Base-by-base conservation (phyloP, 2,797 vertebrate species). In the Rallus crepitans region DNA sequence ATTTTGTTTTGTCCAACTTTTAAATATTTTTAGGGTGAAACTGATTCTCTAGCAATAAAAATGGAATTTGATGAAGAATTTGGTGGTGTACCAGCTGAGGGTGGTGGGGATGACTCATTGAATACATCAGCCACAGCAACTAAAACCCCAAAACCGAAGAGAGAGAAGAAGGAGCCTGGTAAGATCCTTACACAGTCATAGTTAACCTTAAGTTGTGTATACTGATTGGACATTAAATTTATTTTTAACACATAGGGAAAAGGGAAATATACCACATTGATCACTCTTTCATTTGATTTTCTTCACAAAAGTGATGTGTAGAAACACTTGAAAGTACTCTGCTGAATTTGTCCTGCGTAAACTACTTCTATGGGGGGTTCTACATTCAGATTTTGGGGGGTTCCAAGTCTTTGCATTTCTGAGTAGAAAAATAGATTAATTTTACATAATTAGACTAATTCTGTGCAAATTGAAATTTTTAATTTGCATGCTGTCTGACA, bases 101-200 rank as follows among this genome's bases (percentile, higher is more conserved):
- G 95, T 65, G 76, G 98, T 31, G 98, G 96, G 77, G 99, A 99
- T 91, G 99, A 98, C 82, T 90, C 98, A 11, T 71, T 98, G 68
- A 98, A 97, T 70, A 96, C 94, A 6, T 87, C 98, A 78, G 96
- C 94, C n/a, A 93, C 98, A 81, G 69, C 97, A 90, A 63, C 89
- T 91, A 98, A 98, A 96, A 91, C 95, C 27, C 98, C 96, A 98
- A 99, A 98, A 47, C 98, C 95, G 97, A 99, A 99, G 96, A 99
- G 98, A 87, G 99, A 99, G 96, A 99, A 99, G 96, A 99, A 99
- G 93, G 99, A 99, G 72, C 98, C 99, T 12, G 99, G 99, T 99
- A 85, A 98, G 98, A 81, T 96, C 16, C 30, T 89, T 87, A 20
- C 30, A 57, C 48, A 63, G n/a, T 55, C 55, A 42, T 25, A 56